A percentile compares a stretch with the other conserved stretches of the same genome.
These are phyloP conservation scores for Drosophila kikkawai DNA, from an alignment of 1,140 invertebrate species.

Conservation along the genomic window DNA sequence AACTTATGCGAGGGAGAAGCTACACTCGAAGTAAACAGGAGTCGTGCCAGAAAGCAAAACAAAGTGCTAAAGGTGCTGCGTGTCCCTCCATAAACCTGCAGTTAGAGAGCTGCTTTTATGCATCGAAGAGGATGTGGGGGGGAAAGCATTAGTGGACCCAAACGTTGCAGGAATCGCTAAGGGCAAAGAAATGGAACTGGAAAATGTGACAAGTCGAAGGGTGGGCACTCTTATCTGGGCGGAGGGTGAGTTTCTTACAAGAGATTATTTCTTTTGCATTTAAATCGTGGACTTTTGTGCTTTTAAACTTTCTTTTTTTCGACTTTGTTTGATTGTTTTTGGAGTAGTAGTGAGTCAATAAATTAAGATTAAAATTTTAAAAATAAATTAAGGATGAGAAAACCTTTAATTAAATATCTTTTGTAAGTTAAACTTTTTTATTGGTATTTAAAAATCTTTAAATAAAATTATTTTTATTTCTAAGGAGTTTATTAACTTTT, in stretches of 20 bases:
- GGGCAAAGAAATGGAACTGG: slow-evolving; percentile 3
- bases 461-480: neutral
- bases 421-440: neutral
- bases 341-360: neutral
- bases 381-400: neutral
- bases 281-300: neutral
- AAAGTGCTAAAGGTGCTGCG: slow-evolving; percentile 46
- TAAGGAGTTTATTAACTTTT: no score
- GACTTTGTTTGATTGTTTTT: no score
- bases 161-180: slow-evolving; percentile 33
- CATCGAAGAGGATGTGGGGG: slow-evolving; percentile 8
- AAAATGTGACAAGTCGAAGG: slow-evolving; percentile 18
- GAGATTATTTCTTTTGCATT: neutral
- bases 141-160: slow-evolving; percentile 41
- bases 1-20: slow-evolving; percentile 45
- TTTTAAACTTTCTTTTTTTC: neutral
- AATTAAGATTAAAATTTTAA: neutral
- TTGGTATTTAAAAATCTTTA: neutral
- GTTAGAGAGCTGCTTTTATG: slow-evolving; percentile 22
- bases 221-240: neutral
- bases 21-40: slow-evolving; percentile 47
- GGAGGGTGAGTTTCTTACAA: neutral
- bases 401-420: no score
- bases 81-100: slow-evolving; percentile 29
- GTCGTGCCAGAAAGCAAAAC: slow-evolving; percentile 16